Conservation (phyloP, 1,140 invertebrate genomes). For the Diuraphis noxia region DNA sequence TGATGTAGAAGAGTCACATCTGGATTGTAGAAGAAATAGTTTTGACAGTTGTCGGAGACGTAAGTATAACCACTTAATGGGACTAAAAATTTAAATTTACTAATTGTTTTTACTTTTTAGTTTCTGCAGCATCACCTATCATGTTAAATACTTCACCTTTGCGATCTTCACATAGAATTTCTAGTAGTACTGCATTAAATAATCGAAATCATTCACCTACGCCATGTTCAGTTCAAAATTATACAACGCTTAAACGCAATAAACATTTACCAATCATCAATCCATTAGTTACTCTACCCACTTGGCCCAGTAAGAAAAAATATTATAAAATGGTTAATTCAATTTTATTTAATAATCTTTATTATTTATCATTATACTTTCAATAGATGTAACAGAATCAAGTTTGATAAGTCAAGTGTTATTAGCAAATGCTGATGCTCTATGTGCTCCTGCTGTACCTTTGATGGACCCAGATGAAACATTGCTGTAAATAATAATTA, state of each 20-base stretch:
- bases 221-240: conserved; percentile 53
- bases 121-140: conserved; percentile 59
- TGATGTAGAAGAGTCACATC: conserved; percentile 43
- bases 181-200: conserved; percentile 55
- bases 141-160: conserved; percentile 58
- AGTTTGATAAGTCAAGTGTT: conserved; percentile 88
- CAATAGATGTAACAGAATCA: conserved; percentile 67
- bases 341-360: neutral
- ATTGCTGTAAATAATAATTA: conserved; percentile 66
- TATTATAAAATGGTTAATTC: neutral
- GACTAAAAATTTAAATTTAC: neutral
- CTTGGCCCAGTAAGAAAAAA: conserved; percentile 78
- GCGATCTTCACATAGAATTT: conserved; percentile 56
- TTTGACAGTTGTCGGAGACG: conserved; percentile 58
- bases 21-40: conserved; percentile 57
- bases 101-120: conserved; percentile 53
- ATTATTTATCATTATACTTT: conserved; percentile 25
- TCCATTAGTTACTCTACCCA: conserved; percentile 79
- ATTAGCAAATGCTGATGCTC: conserved; percentile 92
- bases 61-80: neutral
- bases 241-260: conserved; percentile 61
- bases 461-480: conserved; percentile 91
- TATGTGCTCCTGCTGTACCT: conserved; percentile 92
- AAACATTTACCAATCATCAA: conserved; percentile 86
- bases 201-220: conserved; percentile 51